Conservation (phyloP, 2,888 invertebrate species). For the Tipula lateralis region DNA sequence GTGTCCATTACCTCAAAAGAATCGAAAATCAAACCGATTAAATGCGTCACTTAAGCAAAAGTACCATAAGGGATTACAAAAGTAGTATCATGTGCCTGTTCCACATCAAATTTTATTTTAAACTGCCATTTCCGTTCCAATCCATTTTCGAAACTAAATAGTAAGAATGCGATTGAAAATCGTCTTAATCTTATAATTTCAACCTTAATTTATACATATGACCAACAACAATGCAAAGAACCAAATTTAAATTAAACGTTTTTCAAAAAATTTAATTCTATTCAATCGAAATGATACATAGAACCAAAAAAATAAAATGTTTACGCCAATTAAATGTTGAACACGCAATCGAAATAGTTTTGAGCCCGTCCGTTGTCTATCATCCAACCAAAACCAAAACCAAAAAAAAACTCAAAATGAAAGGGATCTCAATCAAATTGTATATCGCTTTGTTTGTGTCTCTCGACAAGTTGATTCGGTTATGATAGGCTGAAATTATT, state of each 20-base stretch:
- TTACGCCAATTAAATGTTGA: background rate
- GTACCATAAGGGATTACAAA: too few species aligned
- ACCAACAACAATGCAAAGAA: background rate
- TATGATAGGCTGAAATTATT: background rate
- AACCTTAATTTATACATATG: background rate
- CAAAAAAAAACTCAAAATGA: background rate
- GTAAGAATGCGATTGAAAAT: background rate
- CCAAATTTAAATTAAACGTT: background rate
- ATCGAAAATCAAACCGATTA: too few species aligned
- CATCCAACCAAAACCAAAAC: background rate
- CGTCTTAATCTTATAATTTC: background rate
- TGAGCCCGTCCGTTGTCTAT: background rate
- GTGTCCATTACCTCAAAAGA: too few species aligned
- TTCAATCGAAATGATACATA: background rate
- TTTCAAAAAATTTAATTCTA: background rate
- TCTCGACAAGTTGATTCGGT: background rate
- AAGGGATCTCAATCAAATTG: conserved; percentile 2
- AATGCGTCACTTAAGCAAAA: too few species aligned
- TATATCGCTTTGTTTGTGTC: background rate
- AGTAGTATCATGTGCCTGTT: too few species aligned
- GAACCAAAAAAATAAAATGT: background rate
- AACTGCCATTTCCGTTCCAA: too few species aligned
- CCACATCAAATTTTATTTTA: too few species aligned
- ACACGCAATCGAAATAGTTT: conserved; percentile 24
- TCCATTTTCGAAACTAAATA: background rate